These are phyloP conservation scores for Atta colombica DNA, from an alignment of 1,140 invertebrate genomes.

Conservation along the genomic window DNA sequence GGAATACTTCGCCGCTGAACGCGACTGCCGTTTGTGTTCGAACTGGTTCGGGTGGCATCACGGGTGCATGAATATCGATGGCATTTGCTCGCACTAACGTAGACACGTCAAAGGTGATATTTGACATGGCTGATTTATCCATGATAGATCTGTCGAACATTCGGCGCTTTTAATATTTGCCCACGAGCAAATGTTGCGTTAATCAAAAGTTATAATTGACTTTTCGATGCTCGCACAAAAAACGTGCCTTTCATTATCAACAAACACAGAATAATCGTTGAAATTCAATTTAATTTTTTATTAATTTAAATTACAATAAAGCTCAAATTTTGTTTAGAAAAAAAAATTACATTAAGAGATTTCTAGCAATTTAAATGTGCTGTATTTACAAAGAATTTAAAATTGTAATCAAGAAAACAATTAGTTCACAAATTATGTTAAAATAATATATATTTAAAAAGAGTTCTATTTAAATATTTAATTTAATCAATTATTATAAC, in stretches of 20 bases:
- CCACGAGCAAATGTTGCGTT: background rate
- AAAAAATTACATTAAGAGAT: background rate
- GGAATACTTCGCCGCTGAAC: constrained; percentile 92
- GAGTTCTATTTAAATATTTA: background rate
- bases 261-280: background rate
- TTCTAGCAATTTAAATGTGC: background rate
- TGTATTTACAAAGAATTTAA: background rate
- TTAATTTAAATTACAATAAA: background rate
- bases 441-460: background rate
- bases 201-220: background rate
- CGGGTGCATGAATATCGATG: constrained; percentile 90
- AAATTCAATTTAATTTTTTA: background rate
- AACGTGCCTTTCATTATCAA: background rate
- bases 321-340: background rate
- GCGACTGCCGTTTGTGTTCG: constrained; percentile 88
- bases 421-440: background rate
- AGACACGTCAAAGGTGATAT: constrained; percentile 90
- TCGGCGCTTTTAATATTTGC: constrained; percentile 17
- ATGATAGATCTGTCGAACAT: constrained; percentile 84
- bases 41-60: constrained; percentile 85
- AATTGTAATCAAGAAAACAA: background rate
- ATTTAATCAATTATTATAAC: background rate
- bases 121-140: constrained; percentile 88
- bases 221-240: background rate
- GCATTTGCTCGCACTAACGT: constrained; percentile 89